Percentiles rank a stretch among this genome's conserved stretches.
Conservation (phyloP, 2,797 vertebrate species). For the Graptemys geographica region DNA sequence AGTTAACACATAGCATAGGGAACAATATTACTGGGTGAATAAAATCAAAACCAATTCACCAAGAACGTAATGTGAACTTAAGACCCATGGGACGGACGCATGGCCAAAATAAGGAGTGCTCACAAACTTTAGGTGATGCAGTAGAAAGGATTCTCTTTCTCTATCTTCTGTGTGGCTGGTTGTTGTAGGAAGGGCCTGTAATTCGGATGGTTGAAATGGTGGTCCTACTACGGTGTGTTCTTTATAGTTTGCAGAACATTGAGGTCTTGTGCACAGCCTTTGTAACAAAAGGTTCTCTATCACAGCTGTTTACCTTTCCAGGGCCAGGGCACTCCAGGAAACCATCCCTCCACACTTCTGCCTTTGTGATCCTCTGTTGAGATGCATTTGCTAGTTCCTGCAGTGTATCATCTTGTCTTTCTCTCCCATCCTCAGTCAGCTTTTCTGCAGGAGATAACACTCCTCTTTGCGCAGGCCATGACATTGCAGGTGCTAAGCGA, state of each 20-base stretch:
- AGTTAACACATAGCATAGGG: not conserved
- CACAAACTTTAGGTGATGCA: no score
- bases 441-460: not conserved
- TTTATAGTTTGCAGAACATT: not conserved
- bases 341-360: not conserved
- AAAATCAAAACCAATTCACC: not conserved
- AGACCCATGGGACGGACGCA: no score
- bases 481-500: not conserved
- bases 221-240: not conserved
- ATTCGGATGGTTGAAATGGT: not conserved
- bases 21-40: not conserved
- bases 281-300: not conserved
- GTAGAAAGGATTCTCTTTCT: no score
- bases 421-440: not conserved
- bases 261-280: not conserved
- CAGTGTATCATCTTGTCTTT: not conserved
- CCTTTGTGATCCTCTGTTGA: not conserved
- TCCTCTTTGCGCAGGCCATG: not conserved
- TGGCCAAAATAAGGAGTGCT: no score
- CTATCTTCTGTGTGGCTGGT: not conserved
- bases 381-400: not conserved
- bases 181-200: no score
- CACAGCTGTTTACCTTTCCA: not conserved
- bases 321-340: not conserved
- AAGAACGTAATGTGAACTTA: not conserved